Evolutionary conservation across 1,140 invertebrate genomes (phyloP).

Genomic region (Drosophila mojavensis): DNA sequence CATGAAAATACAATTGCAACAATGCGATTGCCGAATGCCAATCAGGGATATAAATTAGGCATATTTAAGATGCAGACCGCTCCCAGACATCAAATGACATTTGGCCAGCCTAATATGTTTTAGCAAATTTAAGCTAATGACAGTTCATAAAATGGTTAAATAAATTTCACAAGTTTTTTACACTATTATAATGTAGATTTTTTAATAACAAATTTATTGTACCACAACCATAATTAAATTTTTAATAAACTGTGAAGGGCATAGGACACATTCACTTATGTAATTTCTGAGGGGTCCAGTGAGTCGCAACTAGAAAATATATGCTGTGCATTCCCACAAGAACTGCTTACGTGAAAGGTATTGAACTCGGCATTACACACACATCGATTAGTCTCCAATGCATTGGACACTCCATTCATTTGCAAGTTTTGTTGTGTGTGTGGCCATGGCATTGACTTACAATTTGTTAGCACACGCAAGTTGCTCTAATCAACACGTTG

Average conservation of each 20-base stretch:
- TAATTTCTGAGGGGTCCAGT: background rate
- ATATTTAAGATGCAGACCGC: background rate
- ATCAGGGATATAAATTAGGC: background rate
- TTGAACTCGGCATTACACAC: constrained; percentile 37
- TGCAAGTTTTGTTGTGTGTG: constrained; percentile 9
- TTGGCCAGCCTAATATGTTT: background rate
- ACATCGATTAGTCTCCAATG: constrained; percentile 12
- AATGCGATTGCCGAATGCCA: constrained; percentile 5
- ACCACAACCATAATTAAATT: too few species aligned
- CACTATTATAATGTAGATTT: too few species aligned
- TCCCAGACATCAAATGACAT: background rate
- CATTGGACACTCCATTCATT: constrained; percentile 32
- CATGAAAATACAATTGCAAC: constrained; percentile 22
- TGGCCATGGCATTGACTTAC: constrained; percentile 47
- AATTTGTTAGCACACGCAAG: constrained; percentile 34
- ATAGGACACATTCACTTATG: background rate
- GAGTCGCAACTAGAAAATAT: background rate
- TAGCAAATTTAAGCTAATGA: too few species aligned
- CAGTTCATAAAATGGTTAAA: too few species aligned
- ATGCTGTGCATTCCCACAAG: background rate
- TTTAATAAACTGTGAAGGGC: background rate
- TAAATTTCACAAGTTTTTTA: too few species aligned
- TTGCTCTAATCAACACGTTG: constrained; percentile 35
- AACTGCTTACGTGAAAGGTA: constrained; percentile 13
- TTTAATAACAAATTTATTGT: too few species aligned